phyloP scores from a whole-genome alignment of 2,888 invertebrate genomes.

The Pachymerium ferrugineum region DNA sequence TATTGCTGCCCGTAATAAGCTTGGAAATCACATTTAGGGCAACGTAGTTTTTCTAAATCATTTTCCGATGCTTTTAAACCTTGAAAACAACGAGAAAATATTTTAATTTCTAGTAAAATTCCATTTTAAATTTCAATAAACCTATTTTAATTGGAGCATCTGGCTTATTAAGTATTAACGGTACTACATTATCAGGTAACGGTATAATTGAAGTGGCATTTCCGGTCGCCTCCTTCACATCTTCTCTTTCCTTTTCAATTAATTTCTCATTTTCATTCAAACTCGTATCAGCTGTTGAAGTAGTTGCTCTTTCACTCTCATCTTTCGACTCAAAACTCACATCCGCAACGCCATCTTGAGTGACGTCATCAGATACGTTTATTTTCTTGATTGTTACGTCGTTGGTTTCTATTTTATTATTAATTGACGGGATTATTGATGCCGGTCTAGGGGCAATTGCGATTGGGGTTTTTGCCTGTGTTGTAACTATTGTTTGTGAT shows the following conservation, averaged over 20 bases:
- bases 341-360: neutral
- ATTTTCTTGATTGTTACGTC: neutral
- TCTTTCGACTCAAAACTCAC: neutral
- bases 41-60: constrained; percentile 45
- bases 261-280: neutral
- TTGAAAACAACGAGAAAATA: constrained; percentile 35
- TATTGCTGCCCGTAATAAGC: constrained; percentile 47
- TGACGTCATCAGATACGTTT: neutral
- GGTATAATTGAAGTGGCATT: constrained; percentile 42
- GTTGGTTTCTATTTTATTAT: too few species aligned
- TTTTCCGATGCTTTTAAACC: constrained; percentile 46
- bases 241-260: neutral
- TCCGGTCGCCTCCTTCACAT: neutral
- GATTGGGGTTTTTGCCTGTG: neutral
- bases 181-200: constrained; percentile 44
- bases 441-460: constrained; percentile 24
- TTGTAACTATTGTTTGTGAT: neutral
- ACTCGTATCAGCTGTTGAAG: neutral
- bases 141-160: constrained; percentile 45
- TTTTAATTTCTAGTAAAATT: too few species aligned
- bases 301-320: neutral
- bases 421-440: neutral
- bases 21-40: constrained; percentile 46
- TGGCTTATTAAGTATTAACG: constrained; percentile 43
- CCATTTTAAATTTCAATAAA: constrained; percentile 35